Conservation (phyloP, 2,888 invertebrate genomes). For the Caenorhabditis sp. region DNA sequence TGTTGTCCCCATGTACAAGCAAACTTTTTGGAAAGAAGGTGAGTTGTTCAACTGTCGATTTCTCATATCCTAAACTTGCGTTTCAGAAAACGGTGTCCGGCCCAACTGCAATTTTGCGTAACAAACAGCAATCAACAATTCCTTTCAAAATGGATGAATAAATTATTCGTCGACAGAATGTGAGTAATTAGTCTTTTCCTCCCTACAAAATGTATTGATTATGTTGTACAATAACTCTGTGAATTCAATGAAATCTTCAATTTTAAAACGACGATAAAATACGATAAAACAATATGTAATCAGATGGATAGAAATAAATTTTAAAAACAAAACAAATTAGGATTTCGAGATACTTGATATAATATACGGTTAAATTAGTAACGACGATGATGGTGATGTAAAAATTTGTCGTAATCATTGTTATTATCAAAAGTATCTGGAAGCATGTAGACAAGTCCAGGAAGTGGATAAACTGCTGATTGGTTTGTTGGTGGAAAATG, state of each 20-base stretch:
- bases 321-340: neutral
- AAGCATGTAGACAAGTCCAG: constrained; percentile 7
- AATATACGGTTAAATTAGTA: neutral
- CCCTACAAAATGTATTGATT: neutral
- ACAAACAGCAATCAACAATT: constrained; percentile 54
- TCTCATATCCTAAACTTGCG: neutral
- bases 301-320: neutral
- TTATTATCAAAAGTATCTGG: neutral
- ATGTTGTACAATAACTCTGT: neutral
- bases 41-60: no score
- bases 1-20: constrained; percentile 56
- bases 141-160: constrained; percentile 50
- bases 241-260: constrained; percentile 4
- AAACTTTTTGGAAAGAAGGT: constrained; percentile 47
- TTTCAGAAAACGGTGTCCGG: constrained; percentile 46
- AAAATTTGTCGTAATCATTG: neutral
- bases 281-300: neutral
- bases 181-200: neutral
- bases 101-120: constrained; percentile 51
- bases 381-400: neutral
- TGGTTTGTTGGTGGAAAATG: constrained; percentile 3
- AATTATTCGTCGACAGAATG: neutral
- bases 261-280: constrained; percentile 3
- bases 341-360: neutral
- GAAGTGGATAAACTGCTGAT: neutral